Base-by-base conservation (phyloP, 1,140 invertebrate genomes). In the Plectrocnemia conspersa region DNA sequence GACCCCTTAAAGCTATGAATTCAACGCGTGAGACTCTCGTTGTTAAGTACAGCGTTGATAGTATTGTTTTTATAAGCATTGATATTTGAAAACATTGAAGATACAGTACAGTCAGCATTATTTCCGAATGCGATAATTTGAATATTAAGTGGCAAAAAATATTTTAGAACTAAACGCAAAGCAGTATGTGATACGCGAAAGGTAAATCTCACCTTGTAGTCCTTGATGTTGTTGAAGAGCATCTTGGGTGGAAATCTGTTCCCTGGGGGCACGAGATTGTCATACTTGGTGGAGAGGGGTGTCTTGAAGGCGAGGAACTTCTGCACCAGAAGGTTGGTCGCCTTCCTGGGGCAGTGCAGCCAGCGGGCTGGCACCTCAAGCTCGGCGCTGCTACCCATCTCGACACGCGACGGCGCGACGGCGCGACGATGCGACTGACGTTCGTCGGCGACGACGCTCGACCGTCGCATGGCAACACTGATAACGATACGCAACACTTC, bases 271-370 rank as follows among this genome's bases (percentile, higher is more conserved):
- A 97, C 84, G 73, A 89, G 80, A 36, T 79, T 78, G 70, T 96
- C 82, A 68, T 86, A 97, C 42, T 78, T 76, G 1, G 77, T 69
- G 56, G 82, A 84, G 0, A 97, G 73, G 2, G 93, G 93, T 7
- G 93, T 96, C 71, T 98, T 98, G 64, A 97, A 95, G 0, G 93
- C 91, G 24, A 97, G 66, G 67, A 92, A 93, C 64, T 88, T 89
- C 59, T 84, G 82, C 1, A 79, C 80, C 52, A 97, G 82, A 23
- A 93, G 68, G 21, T 74, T 73, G 15, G 81, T 68, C 18, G 88
- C 80, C 75, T 93, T 95, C 56, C 93, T 76, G 25, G 95, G 95
- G 72, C 94, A 98, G 54, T 89, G 78, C 1, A 96, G 74, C 95
- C 95, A 98, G 57, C 93, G 79, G 35, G 86, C 84, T 13, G 94